Base-by-base conservation (phyloP, 2,113 vertebrate species). In the Butorides virescens region DNA sequence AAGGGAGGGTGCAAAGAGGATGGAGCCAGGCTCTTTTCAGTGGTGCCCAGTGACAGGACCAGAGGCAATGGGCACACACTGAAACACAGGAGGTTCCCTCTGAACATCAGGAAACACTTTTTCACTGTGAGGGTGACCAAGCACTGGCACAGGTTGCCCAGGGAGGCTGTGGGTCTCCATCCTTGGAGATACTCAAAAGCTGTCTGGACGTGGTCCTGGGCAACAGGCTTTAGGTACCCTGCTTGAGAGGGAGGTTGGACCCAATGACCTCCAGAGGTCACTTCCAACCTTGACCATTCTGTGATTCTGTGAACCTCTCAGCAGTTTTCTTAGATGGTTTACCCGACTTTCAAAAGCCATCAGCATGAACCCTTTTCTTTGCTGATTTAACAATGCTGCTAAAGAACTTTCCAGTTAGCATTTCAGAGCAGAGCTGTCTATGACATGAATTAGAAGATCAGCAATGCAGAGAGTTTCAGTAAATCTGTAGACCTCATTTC, bases 141-240 rank as follows among this genome's bases (percentile, higher is more conserved):
- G 9, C 17, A 15, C 37, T 77, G 65, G 26, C 53, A 65, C 34
- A 53, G 15, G 9, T 39, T 92, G 47, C 58, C 18, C 36, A 37
- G 22, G 6, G 14, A 47, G 13, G 5, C 3, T 82, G 21, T 30
- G 18, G 52, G 11, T 84, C 42, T 56, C 62, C 32, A 42, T 58
- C 56, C 27, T 32, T 86, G 18, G 5, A 58, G 23, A 52, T 49
- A 42, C 3, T 82, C 36, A 82, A 39, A 74, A 74, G 9, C 10
- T 7, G 2, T 26, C 7, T 52, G 39, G 76, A 50, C 5, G 5
- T 5, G 7, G 25, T 22, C 42, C 46, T 71, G 42, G 46, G 20
- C 20, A 63, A 21, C 23, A 5, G 17, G 11, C 17, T 74, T 5
- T 36, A 12, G 0, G 1, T 34, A 16, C 15, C 2, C 26, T 77